Percentiles rank a stretch among this genome's conserved stretches.
phyloP scores from a whole-genome alignment of 1,140 invertebrate genomes.

The Bombyx mori region ASM3026992v2 NC_085130.1:9655501-9656000 shows the following conservation, averaged over 20 bases:
- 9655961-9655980: constrained; percentile 26
- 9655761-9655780: neutral
- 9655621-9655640: constrained; percentile 63
- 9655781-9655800: too few relatives aligned
- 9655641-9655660: constrained; percentile 36
- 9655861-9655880: neutral
- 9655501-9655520: constrained; percentile 58
- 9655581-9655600: constrained; percentile 57
- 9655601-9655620: constrained; percentile 39
- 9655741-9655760: neutral
- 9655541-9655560: neutral
- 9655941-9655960: constrained; percentile 29
- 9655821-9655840: neutral
- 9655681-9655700: neutral
- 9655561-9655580: constrained; percentile 39
- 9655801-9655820: neutral
- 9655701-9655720: neutral
- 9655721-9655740: neutral
- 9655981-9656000: constrained; percentile 63
- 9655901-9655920: constrained; percentile 41
- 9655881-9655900: neutral
- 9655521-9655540: constrained; percentile 27
- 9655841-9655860: neutral
- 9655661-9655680: constrained; percentile 8
- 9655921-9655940: constrained; percentile 48